A percentile compares a stretch with the other conserved stretches of the same genome.
Evolutionary conservation across 2,888 invertebrate species (phyloP).

Genomic region (Rhaphigaster nebulosa): DNA sequence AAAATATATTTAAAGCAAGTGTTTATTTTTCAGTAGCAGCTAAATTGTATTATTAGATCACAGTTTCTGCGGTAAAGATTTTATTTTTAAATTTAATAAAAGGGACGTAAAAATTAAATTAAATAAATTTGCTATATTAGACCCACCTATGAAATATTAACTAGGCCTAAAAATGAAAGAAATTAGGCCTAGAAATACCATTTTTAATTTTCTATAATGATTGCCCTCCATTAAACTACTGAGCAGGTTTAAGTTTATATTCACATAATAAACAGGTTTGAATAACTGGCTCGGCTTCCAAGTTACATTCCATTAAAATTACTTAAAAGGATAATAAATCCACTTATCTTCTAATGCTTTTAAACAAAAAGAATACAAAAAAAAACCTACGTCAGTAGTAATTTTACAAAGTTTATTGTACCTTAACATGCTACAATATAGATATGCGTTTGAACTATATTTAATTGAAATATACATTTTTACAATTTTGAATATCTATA

Average conservation of each 20-base stretch:
- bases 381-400: neutral
- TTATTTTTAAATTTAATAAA: too few relatives aligned
- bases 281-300: neutral
- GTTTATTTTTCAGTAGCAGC: too few relatives aligned
- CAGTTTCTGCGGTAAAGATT: neutral
- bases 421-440: neutral
- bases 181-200: neutral
- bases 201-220: neutral
- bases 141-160: neutral
- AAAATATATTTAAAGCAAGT: too few relatives aligned
- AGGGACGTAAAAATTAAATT: too few relatives aligned
- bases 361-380: neutral
- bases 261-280: slow-evolving; percentile 28
- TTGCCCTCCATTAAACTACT: neutral
- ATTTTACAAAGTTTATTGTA: neutral
- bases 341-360: neutral
- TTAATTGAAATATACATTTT: too few relatives aligned
- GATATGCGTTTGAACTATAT: neutral
- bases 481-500: too few relatives aligned
- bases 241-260: neutral
- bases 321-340: slow-evolving; percentile 34
- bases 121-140: neutral
- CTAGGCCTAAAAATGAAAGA: too few relatives aligned
- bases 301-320: slow-evolving; percentile 32
- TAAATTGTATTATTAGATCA: too few relatives aligned